Conservation (phyloP, 2,113 vertebrate species). For the Silurus asotus region DNA sequence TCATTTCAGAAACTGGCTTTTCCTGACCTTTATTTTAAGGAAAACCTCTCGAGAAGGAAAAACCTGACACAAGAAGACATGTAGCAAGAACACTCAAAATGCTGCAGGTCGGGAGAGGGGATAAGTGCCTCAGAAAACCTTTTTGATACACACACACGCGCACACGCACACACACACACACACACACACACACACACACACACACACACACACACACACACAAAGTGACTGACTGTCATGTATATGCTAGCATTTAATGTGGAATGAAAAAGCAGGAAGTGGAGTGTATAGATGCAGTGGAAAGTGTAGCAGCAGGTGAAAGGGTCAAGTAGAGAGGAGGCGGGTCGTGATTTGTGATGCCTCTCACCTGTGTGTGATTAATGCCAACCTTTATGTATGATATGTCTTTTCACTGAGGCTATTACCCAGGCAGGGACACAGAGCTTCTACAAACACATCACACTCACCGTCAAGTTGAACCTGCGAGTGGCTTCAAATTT, state of each 20-base stretch:
- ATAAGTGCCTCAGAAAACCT: conserved; percentile 27
- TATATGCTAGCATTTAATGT: not conserved
- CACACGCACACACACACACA: no score
- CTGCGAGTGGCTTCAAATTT: not conserved
- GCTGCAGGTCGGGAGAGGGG: conserved; percentile 62
- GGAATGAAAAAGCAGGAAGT: not conserved
- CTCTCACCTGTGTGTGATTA: not conserved
- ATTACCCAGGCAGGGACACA: not conserved
- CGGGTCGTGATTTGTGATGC: not conserved
- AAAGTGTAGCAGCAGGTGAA: not conserved
- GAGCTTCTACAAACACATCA: not conserved
- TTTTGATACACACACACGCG: not conserved
- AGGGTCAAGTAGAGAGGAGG: not conserved
- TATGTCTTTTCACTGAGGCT: not conserved
- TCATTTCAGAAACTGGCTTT: conserved; percentile 70
- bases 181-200: not conserved
- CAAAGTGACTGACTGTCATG: not conserved
- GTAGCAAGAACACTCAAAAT: conserved; percentile 76
- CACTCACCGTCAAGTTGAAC: not conserved
- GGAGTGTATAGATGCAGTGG: not conserved
- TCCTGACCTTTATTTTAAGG: conserved; percentile 76
- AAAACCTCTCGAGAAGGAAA: conserved; percentile 70
- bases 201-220: no score
- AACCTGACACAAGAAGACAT: conserved; percentile 77
- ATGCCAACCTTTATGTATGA: not conserved